Base-by-base conservation (phyloP, 2,797 vertebrate species). In the Rachycentron canadum region DNA sequence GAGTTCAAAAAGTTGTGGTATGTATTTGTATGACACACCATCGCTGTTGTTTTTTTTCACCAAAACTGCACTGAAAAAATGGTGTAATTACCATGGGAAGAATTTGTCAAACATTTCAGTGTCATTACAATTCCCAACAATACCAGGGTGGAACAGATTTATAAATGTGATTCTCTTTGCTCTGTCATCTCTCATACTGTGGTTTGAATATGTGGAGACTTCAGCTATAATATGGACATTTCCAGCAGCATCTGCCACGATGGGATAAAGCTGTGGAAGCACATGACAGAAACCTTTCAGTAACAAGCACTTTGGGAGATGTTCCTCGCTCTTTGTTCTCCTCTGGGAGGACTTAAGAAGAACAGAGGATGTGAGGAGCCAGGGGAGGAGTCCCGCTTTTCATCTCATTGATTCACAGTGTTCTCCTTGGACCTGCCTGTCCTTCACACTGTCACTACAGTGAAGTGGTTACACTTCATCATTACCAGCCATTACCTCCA, bases 261-360 rank as follows among this genome's bases (percentile, higher is more conserved):
- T 3, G 3, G 23, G 32, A 64, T 57, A 50, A 63, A 71, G 47
- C 12, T 30, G 47, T n/a, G 13, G 47, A 63, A 36, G 63, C 66
- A 38, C 36, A 56, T 23, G 71, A 71, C 50, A 69, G 41, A 36
- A 81, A 68, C 62, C 59, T 69, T 76, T 73, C 26, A 5, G 57
- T 57, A 73, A 78, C 49, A 0, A 79, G 79, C 76, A 73, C 80
- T 73, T 25, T 66, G 83, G 79, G 83, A 87, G 58, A 56, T 69
- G 53, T 65, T 76, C 60, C 34, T 73, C 13, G 3, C 52, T 72
- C 62, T 73, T 62, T 77, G 63, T 65, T 57, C 56, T 69, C 73
- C 65, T 34, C 40, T 3, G 62, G 85, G 82, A 65, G 34, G 72
- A 72, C 23, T 77, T 79, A 16, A 40, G 56, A 63, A 69, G 68